Base-by-base conservation (phyloP, 2,888 invertebrate species). In the Cheilosia vulpina region DNA sequence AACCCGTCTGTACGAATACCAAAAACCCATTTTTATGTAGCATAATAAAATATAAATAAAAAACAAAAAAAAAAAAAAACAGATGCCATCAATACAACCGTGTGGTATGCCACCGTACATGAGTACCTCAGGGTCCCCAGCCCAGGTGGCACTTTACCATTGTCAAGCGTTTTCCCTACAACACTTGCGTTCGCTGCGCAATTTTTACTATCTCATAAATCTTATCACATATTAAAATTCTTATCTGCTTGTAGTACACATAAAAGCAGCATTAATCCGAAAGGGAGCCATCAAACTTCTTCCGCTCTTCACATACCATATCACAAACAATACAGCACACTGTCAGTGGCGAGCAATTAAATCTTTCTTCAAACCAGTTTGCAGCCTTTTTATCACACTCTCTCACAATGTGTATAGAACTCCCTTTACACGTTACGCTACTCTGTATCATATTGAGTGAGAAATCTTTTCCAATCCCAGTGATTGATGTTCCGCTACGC, bases 401-500 rank as follows among this genome's bases (percentile, higher is more conserved):
- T 21, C 63, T 38, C 41, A 11, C 27, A 27, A 27, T 6, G 27
- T 27, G n/a, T n/a, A 38, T 15, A 34, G n/a, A 63, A 60, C 60
- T 71, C 71, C 69, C 75, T 75, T 79, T n/a, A 60, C 17, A 55
- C 41, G 43, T 69, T 62, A 55, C 47, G 34, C 65, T 63, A 65
- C 52, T 21, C 13, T 31, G 50, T 47, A 38, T 47, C 38, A 34
- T 31, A 13, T 15, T 53, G 73, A 77, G 62, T 73, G 73, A 78
- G 65, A 78, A 83, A 84, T 79, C 79, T 79, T 73, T 73, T 83
- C n/a, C 73, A 83, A 78, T 78, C 57, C 50, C 52, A 63, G 65
- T 85, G 84, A 85, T 85, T 85, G 84, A 85, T 85, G 84, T 76
- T 76, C 75, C 62, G 69, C 80, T 76, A 85, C 80, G 80, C 80